Evolutionary conservation across 2,888 invertebrate genomes (phyloP), one percentile per base, ranked within the genome.

Genomic region (Sarcophaga carnaria): DNA sequence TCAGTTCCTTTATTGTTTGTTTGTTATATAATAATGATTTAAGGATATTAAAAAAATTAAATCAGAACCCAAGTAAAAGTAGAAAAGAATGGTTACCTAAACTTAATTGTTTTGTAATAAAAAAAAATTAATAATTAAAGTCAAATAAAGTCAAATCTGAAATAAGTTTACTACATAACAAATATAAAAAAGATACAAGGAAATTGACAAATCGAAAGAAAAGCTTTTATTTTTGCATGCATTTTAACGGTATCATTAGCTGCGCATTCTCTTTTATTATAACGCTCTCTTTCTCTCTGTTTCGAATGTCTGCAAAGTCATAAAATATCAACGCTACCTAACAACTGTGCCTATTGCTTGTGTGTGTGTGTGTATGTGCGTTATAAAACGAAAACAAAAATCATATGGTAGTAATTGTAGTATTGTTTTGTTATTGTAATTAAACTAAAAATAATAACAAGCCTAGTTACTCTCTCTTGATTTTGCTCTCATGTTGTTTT

Each of bases 361-460:
- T 37, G 8, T 10, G 37, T 8, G 37, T 8, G 37, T 10, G 37
- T 10, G 37, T 10, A 2, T 37, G 37, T 37, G 37, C 62, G 20
- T 10, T 69, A 22, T 14, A 27, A 79, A 84, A 80, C 81, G 47
- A 83, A 81, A 87, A 84, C 81, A 87, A 87, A 81, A 84, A 84
- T 76, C 87, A 87, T 84, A 82, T 87, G 87, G 64, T 74, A 12
- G 62, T 77, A 67, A 27, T 47, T 49, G 22, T 8, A 47, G 5
- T 66, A 62, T 20, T 22, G 25, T 69, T 45, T 75, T 78, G 74
- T 76, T 70, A 54, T 75, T 64, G 60, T 22, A 64, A 74, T 69
- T 71, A 22, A 71, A 14, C 3, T 22, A 62, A 14, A 54, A 70
- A 70, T 25, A 60, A 71, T 8, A 83, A 80, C 11, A 77, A 49